phyloP scores from a whole-genome alignment of 2,113 vertebrate genomes.

The Platysteira castanea region DNA sequence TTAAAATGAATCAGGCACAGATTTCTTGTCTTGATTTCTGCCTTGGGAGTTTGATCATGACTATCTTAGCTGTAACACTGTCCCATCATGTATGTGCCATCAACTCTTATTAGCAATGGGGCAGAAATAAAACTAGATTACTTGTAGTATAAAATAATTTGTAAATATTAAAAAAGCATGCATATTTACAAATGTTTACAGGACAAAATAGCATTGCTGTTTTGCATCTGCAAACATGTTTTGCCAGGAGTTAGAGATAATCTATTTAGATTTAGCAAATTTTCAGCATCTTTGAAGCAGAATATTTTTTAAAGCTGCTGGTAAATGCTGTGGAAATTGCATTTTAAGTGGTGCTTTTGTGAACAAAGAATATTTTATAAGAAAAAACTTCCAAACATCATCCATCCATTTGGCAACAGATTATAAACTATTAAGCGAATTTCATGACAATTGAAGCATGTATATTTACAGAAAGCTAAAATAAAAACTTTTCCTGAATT shows the following conservation, averaged over 20 bases:
- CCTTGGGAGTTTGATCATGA: not conserved
- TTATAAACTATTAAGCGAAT: not conserved
- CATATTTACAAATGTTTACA: not conserved
- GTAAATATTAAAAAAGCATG: not conserved
- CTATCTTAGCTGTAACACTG: not conserved
- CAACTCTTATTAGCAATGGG: not conserved
- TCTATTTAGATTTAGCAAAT: not conserved
- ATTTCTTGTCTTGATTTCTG: not conserved
- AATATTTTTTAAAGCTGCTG: not conserved
- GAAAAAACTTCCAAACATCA: not conserved
- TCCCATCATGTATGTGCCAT: not conserved
- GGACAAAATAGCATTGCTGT: not conserved
- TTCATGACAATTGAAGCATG: not conserved
- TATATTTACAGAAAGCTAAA: not conserved
- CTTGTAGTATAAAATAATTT: not conserved
- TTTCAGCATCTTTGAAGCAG: not conserved
- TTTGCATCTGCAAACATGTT: not conserved
- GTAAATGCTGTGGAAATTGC: not conserved
- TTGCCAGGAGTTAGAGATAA: not conserved
- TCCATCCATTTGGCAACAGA: not conserved
- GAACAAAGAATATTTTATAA: not conserved
- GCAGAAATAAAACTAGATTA: not conserved
- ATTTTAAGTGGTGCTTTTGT: not conserved
- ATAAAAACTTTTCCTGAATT: not conserved
- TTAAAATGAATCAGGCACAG: not conserved